Base-by-base conservation (phyloP, 2,113 vertebrate genomes). In the Capricornis sumatraensis region DNA sequence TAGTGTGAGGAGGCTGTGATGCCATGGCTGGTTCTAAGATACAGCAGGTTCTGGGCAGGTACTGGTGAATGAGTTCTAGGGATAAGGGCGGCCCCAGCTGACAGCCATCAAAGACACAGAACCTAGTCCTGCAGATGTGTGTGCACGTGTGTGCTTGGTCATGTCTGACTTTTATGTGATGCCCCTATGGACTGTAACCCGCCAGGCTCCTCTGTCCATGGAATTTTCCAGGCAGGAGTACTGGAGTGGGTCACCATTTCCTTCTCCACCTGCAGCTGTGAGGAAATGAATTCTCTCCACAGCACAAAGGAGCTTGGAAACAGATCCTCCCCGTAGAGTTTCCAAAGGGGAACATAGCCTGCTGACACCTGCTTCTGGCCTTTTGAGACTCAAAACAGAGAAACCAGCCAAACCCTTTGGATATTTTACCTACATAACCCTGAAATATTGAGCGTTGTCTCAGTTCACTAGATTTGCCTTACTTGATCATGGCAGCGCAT, bases 321-420 rank as follows among this genome's bases (percentile, higher is more conserved):
- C 33, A 86, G 12, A 40, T 27, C 33, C 40, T 58, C 45, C 12
- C 13, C 14, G 0, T 17, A 10, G 15, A 33, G 62, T 25, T 36
- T 60, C 19, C 5, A 47, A 76, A 28, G 36, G 7, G 40, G 28
- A 95, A 36, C 5, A 0, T 1, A 15, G 21, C n/a, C 45, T 58
- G 8, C 30, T 25, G 3, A 64, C 23, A 76, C 36, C 58, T 87
- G 40, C 50, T 28, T 81, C 94, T 50, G 79, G 28, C 10, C 50
- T 89, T 36, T 14, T 62, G 71, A 94, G 64, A 40, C 30, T 91
- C 50, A 45, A 87, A 86, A 55, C 55, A 88, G 15, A 94, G 78
- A 93, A 82, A 91, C 13, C 25, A 83, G 36, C 28, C 79, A 93
- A 62, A 21, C 5, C 14, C 33, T 27, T 4, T 71, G 36, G 52